Base-by-base conservation (phyloP, 2,888 invertebrate species). In the Perizoma flavofasciatum region DNA sequence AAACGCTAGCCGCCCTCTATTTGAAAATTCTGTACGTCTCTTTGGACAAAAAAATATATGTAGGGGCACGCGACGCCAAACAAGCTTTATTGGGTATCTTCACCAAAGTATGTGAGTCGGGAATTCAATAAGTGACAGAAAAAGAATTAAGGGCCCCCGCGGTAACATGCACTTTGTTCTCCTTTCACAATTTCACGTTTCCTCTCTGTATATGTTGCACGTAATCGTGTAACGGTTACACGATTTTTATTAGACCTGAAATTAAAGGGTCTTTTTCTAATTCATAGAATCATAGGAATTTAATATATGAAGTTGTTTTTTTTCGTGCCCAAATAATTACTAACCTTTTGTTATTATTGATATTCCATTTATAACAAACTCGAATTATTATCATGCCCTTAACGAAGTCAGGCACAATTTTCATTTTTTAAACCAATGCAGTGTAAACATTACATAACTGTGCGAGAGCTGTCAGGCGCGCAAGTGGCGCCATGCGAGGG, bases 391-490 rank as follows among this genome's bases (percentile, higher is more conserved):
- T 66, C 70, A 78, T 81, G 74, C 77, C 37, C 37, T 73, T 73
- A 73, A 62, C 71, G 70, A 73, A 66, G 65, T 59, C 65, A 70
- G 57, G 37, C 71, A 72, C 71, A 74, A 70, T 76, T 75, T 78
- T 78, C 69, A 75, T 79, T 83, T 85, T 86, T 85, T 80, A 83
- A 82, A 73, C 74, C 75, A 76, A 78, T 82, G 81, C 81, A 83
- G 82, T 83, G 78, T 89, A 90, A 90, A 89, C 86, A 89, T 89
- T 89, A 89, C 84, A 89, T 91, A 90, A 90, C 89, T 89, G 86
- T 88, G 82, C 80, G 83, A 85, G 81, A 85, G 83, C 82, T 83
- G 81, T 78, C 79, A 76, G 81, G 77, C 77, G 86, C 84, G 86
- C 86, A 85, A 89, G 91, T 90, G 88, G 90, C 90, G 90, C 90